phyloP scores from a whole-genome alignment of 2,113 vertebrate genomes.

The Chamaea fasciata region DNA sequence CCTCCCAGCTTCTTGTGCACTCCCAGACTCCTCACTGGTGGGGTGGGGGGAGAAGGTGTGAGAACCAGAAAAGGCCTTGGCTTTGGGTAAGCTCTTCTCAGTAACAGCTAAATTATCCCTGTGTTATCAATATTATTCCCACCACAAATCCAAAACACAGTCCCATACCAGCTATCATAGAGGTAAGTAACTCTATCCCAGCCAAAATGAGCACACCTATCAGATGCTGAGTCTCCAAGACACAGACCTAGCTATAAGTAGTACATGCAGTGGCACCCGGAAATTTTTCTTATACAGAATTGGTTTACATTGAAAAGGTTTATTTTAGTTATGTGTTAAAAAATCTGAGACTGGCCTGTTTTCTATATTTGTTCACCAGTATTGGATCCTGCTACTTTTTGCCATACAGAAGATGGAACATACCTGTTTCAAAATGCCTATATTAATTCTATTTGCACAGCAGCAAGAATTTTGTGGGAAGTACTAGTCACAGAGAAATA shows the following conservation, averaged over 20 bases:
- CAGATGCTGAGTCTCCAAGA: conserved; percentile 49
- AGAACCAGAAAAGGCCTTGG: not conserved
- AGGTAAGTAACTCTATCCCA: not conserved
- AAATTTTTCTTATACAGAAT: conserved; percentile 58
- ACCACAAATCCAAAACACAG: not conserved
- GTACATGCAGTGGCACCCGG: not conserved
- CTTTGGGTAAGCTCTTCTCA: not conserved
- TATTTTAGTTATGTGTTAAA: conserved; percentile 20
- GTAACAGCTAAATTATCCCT: not conserved
- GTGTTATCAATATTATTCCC: not conserved
- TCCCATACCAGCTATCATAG: too few relatives aligned
- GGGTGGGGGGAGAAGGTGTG: not conserved
- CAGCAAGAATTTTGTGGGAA: not conserved
- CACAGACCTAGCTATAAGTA: conserved; percentile 32
- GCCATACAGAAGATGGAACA: conserved; percentile 16
- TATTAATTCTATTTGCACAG: not conserved
- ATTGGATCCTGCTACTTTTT: conserved; percentile 41
- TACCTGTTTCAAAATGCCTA: not conserved
- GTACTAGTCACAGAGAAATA: not conserved
- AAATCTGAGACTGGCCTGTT: conserved; percentile 40
- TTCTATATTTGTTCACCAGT: conserved; percentile 46
- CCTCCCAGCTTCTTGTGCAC: not conserved
- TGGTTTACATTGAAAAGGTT: conserved; percentile 50
- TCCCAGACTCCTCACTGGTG: not conserved
- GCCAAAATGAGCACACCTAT: not conserved